Base-by-base conservation (phyloP, 2,888 invertebrate genomes). In the Andrena marginata region DNA sequence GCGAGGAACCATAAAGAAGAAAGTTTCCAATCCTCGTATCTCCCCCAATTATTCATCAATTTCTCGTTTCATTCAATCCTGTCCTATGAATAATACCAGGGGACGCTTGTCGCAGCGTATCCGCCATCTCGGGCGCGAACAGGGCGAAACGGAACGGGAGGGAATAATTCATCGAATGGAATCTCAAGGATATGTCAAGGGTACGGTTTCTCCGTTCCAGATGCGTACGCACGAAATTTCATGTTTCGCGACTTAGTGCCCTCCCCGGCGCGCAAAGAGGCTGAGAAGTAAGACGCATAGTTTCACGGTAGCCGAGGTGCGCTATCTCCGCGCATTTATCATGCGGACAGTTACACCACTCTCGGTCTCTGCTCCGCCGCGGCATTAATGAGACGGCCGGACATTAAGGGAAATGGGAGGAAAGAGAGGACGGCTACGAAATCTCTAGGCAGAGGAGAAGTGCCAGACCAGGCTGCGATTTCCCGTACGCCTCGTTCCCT, bases 271-370 rank as follows among this genome's bases (percentile, higher is more conserved):
- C 74, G 86, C 87, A 90, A 90, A 87, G 90, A 89, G 91, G 88
- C 91, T 89, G 90, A 89, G 90, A 87, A 92, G 87, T 90, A 91
- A 92, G 92, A 92, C 90, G 87, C 90, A 90, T 91, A 87, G 90
- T 87, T 84, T 85, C 84, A 84, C 87, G 86, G 91, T 91, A 91
- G 90, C 89, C 89, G 85, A 85, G 85, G 87, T 89, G 85, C 80
- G 85, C 85, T 92, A 92, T 92, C 92, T 92, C 80, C 70, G 82
- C 78, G 86, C 92, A 92, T 92, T 91, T 91, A 92, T 92, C 92
- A 92, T 88, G 90, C 85, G 77, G 92, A 91, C 92, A 92, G 91
- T 86, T 91, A 91, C 91, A 91, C 88, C 84, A 67, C 86, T 78
- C 87, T 33, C 16, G 62, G 69, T 80, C 77, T 77, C 73, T 77